Conservation (phyloP, 2,113 vertebrate species). For the Caretta caretta region DNA sequence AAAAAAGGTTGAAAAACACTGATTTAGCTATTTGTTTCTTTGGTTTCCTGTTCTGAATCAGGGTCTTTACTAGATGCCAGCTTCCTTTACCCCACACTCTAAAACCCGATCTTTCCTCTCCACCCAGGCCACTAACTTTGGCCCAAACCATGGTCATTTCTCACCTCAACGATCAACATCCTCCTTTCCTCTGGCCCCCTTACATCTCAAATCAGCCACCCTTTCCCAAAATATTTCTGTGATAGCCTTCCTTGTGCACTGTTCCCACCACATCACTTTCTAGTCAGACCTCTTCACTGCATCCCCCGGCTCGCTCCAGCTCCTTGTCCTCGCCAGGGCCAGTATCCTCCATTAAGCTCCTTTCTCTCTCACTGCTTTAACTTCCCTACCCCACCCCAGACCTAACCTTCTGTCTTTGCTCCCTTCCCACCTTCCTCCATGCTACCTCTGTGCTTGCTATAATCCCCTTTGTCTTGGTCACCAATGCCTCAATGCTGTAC, state of each 20-base stretch:
- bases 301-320: neutral
- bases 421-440: neutral
- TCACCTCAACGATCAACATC: neutral
- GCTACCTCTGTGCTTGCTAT: neutral
- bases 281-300: neutral
- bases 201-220: neutral
- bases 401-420: neutral
- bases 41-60: conserved; percentile 52
- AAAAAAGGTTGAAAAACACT: neutral
- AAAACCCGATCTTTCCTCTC: accelerated
- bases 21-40: neutral
- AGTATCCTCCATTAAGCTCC: neutral
- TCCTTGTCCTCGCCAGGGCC: neutral
- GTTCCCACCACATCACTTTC: neutral
- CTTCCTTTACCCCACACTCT: neutral
- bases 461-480: neutral
- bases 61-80: accelerated
- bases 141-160: neutral
- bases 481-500: neutral
- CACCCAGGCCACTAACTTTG: neutral
- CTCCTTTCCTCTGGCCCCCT: neutral
- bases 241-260: neutral
- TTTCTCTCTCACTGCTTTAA: neutral
- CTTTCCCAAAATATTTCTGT: neutral
- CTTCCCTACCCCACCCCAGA: neutral